These are phyloP conservation scores for Lochmaea crataegi DNA, from an alignment of 2,888 invertebrate species.

Conservation along the genomic window DNA sequence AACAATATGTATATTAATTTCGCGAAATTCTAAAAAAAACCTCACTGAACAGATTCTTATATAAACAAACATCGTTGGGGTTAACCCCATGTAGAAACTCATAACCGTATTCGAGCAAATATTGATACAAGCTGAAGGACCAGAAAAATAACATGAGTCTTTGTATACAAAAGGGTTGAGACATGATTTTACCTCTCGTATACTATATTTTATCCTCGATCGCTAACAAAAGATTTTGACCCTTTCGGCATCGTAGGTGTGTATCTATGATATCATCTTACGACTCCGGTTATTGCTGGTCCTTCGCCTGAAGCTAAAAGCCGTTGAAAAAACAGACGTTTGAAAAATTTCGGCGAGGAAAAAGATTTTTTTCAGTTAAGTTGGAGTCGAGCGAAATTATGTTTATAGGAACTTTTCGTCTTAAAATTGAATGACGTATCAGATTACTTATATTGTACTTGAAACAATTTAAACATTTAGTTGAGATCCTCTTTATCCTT, in stretches of 20 bases:
- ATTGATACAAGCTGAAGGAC: slow-evolving; percentile 24
- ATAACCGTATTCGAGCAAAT: slow-evolving; percentile 32
- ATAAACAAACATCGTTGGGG: neutral
- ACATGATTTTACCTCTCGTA: slow-evolving; percentile 40
- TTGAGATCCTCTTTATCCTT: no score
- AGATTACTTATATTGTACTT: no score
- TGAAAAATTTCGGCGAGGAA: no score
- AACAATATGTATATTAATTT: no score
- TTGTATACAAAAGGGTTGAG: slow-evolving; percentile 39
- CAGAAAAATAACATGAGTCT: slow-evolving; percentile 36
- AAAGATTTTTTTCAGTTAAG: no score
- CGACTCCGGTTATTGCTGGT: slow-evolving; percentile 41
- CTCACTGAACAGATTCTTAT: neutral
- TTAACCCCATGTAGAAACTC: slow-evolving; percentile 12
- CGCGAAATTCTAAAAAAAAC: neutral
- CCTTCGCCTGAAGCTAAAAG: slow-evolving; percentile 40
- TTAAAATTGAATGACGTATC: no score
- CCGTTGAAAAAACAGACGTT: neutral
- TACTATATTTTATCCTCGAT: slow-evolving; percentile 34
- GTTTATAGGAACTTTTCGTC: no score
- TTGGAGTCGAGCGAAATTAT: no score
- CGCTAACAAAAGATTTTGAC: slow-evolving; percentile 43
- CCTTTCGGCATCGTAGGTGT: slow-evolving; percentile 37
- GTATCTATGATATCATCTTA: slow-evolving; percentile 28
- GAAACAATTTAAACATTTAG: no score